These are phyloP conservation scores for Oligia latruncula DNA, from an alignment of 2,888 invertebrate genomes.

Conservation along the genomic window DNA sequence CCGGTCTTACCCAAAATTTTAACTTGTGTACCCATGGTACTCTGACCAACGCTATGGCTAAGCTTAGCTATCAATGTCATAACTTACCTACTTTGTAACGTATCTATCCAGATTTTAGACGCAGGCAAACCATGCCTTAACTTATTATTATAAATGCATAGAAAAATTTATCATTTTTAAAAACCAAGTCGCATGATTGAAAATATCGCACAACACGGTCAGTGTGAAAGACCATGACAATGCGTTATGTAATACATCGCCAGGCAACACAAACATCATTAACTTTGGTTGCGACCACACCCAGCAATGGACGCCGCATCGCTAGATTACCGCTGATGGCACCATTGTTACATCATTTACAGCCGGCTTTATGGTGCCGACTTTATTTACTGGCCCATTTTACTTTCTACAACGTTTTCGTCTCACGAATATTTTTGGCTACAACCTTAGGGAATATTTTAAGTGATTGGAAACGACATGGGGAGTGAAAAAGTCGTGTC, in stretches of 20 bases:
- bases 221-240: conserved; percentile 13
- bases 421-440: conserved; percentile 36
- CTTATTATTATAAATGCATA: no score
- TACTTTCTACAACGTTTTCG: conserved; percentile 42
- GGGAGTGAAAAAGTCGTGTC: conserved; percentile 11
- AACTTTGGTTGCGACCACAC: conserved; percentile 44
- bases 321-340: conserved; percentile 53
- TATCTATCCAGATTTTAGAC: neutral
- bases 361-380: conserved; percentile 44
- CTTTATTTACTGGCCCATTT: conserved; percentile 50
- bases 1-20: neutral
- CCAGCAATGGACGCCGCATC: conserved; percentile 47
- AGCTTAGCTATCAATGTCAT: neutral
- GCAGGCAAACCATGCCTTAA: no score
- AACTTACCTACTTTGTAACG: neutral
- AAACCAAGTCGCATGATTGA: neutral
- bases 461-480: conserved; percentile 52
- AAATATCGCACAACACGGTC: neutral
- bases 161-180: neutral
- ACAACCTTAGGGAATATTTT: conserved; percentile 45
- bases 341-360: conserved; percentile 44
- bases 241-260: conserved; percentile 3
- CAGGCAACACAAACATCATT: conserved; percentile 28
- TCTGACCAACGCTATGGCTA: neutral
- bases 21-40: neutral